Evolutionary conservation across 2,113 vertebrate species (phyloP).

Genomic region (Elgaria multicarinata): DNA sequence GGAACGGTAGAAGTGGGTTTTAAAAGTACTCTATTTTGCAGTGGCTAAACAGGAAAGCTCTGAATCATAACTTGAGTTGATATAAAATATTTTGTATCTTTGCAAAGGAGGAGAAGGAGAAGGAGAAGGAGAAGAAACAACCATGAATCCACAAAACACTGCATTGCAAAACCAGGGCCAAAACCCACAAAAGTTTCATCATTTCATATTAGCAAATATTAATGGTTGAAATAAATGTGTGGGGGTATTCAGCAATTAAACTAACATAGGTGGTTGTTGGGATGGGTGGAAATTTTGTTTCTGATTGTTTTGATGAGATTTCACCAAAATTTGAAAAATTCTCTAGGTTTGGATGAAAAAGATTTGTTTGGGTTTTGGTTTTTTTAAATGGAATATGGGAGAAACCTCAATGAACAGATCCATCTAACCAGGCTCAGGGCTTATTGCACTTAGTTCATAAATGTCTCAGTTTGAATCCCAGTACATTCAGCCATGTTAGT

Average conservation of each 20-base stretch:
- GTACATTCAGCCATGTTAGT: no score
- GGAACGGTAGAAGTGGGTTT: constrained; percentile 38
- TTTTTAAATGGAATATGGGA: no score
- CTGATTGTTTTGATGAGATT: no score
- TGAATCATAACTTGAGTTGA: constrained; percentile 24
- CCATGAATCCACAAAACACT: background rate
- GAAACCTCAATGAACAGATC: no score
- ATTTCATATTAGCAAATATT: constrained; percentile 52
- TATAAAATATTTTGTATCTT: constrained; percentile 27
- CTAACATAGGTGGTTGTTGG: background rate
- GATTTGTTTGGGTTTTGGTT: no score
- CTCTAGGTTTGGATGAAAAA: no score
- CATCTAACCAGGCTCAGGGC: no score
- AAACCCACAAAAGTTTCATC: constrained; percentile 47
- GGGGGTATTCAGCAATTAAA: constrained; percentile 34
- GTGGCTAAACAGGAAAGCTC: constrained; percentile 46
- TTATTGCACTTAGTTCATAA: no score
- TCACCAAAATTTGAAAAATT: no score
- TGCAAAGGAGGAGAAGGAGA: background rate
- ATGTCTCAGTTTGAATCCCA: no score
- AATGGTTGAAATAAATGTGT: constrained; percentile 34
- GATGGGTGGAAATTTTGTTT: no score
- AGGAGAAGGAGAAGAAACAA: constrained; percentile 22
- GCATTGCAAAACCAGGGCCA: constrained; percentile 38
- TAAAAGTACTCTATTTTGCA: constrained; percentile 7